Evolutionary conservation across 2,113 vertebrate genomes (phyloP).

Genomic region (Hyla sarda): DNA sequence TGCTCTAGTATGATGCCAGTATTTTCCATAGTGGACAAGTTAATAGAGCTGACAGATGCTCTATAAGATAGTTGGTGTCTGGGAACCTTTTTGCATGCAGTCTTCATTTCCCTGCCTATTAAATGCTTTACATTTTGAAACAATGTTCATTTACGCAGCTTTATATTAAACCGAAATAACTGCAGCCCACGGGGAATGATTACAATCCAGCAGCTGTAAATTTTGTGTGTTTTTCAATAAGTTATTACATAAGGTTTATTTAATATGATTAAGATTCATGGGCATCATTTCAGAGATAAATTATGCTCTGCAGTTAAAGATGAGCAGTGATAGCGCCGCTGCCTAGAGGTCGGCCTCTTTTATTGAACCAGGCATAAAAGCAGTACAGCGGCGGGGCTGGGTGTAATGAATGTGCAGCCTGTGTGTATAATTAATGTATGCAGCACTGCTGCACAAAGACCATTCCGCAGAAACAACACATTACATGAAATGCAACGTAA

Average conservation of each 20-base stretch:
- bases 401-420: conserved; percentile 4
- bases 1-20: too few species aligned
- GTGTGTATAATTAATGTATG: conserved; percentile 27
- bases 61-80: not conserved
- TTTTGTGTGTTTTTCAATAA: conserved; percentile 25
- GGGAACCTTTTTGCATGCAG: not conserved
- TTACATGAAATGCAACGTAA: conserved; percentile 15
- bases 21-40: not conserved
- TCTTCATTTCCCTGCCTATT: not conserved
- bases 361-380: conserved; percentile 4
- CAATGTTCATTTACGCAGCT: not conserved
- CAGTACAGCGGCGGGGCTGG: not conserved
- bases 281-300: conserved; percentile 31
- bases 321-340: not conserved
- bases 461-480: conserved; percentile 14
- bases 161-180: not conserved
- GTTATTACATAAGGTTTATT: conserved; percentile 28
- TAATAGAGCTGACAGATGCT: not conserved
- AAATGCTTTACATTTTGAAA: not conserved
- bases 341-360: not conserved
- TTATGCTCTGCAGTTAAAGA: conserved; percentile 14
- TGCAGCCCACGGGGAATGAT: not conserved
- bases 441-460: not conserved
- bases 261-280: conserved; percentile 39
- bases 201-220: not conserved